Evolutionary conservation across 2,113 vertebrate species (phyloP).

Genomic region (Chloropsis cyanopogon): DNA sequence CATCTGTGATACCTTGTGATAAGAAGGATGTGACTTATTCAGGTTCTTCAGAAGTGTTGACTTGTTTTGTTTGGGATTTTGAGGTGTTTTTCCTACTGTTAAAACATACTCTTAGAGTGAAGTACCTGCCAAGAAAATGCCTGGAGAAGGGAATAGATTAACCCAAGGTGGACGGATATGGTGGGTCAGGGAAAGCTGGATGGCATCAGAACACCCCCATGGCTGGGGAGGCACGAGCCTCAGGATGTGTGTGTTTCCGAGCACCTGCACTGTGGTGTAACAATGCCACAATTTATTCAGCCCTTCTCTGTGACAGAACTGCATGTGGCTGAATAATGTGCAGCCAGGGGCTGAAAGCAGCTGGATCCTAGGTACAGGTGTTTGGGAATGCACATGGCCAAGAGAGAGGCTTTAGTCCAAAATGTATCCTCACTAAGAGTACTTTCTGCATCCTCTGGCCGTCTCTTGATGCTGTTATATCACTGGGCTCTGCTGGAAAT

Average conservation of each 20-base stretch:
- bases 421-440: background rate
- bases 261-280: background rate
- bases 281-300: background rate
- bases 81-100: background rate
- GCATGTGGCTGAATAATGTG: background rate
- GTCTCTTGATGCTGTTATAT: background rate
- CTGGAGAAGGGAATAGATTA: background rate
- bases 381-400: background rate
- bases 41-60: background rate
- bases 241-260: background rate
- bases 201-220: background rate
- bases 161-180: background rate
- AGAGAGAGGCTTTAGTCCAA: background rate
- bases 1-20: background rate
- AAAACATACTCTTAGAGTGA: background rate
- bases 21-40: background rate
- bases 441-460: background rate
- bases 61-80: background rate
- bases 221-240: background rate
- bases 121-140: background rate
- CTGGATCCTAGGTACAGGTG: background rate
- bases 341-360: background rate
- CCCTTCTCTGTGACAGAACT: background rate
- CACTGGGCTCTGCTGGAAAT: background rate
- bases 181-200: background rate